These are phyloP conservation scores for Lathamus discolor DNA, from an alignment of 2,113 vertebrate species.

Conservation along the genomic window DNA sequence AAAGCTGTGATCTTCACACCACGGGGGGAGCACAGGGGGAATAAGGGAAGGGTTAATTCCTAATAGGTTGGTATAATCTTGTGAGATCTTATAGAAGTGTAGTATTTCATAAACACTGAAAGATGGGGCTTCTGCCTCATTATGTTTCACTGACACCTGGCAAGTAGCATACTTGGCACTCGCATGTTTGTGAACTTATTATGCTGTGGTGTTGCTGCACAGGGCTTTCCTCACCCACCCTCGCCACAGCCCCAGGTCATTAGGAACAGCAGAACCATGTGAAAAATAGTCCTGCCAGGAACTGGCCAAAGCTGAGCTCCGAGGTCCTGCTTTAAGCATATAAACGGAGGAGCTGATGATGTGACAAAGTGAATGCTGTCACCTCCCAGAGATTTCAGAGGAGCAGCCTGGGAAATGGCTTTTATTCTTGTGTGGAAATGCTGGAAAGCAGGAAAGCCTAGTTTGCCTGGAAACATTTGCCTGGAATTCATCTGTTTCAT, in stretches of 20 bases:
- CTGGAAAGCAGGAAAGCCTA: not conserved
- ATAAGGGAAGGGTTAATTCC: not conserved
- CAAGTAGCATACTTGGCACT: not conserved
- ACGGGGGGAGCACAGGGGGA: fast-evolving
- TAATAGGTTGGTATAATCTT: not conserved
- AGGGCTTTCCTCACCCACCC: not conserved
- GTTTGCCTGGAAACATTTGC: not conserved
- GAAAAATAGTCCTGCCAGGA: not conserved
- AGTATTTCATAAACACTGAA: not conserved
- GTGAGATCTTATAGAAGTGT: not conserved
- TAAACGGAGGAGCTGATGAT: not conserved
- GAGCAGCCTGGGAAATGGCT: not conserved
- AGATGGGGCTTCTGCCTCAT: not conserved
- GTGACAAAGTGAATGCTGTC: not conserved
- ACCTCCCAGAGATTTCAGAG: not conserved
- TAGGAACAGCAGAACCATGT: too few relatives aligned
- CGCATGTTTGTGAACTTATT: fast-evolving
- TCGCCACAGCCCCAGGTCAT: not conserved
- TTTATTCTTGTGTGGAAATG: not conserved
- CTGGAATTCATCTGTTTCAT: not conserved
- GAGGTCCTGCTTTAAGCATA: not conserved
- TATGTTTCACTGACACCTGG: not conserved
- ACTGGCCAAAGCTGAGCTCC: not conserved
- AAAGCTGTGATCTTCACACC: not conserved
- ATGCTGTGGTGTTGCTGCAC: fast-evolving